A percentile compares a stretch with the other conserved stretches of the same genome.
phyloP scores from a whole-genome alignment of 1,140 invertebrate species.

The silkworm (Bombyx mori) region DNA sequence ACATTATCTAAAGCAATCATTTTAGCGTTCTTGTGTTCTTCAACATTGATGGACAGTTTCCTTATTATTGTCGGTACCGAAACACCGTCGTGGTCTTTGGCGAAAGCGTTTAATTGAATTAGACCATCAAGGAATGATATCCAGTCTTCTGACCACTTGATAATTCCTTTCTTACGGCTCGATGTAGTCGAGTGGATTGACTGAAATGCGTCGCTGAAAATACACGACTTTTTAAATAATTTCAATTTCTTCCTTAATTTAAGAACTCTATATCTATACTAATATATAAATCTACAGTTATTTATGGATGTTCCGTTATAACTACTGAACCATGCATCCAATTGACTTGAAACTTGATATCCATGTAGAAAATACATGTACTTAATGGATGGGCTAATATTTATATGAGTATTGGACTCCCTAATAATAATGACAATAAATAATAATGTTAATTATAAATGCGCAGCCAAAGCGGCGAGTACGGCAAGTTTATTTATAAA shows the following conservation, averaged over 20 bases:
- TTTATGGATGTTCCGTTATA: no score
- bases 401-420: no score
- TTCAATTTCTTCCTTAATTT: neutral
- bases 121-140: conserved; percentile 19
- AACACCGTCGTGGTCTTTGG: conserved; percentile 15
- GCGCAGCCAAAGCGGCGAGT: no score
- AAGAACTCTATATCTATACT: no score
- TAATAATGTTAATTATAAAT: no score
- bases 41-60: conserved; percentile 14
- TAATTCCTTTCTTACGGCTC: conserved; percentile 9
- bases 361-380: no score
- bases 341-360: no score
- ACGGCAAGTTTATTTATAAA: no score
- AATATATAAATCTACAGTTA: no score
- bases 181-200: conserved; percentile 12
- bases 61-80: conserved; percentile 14
- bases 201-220: conserved; percentile 21
- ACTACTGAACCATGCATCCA: no score
- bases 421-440: no score
- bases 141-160: conserved; percentile 20
- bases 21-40: conserved; percentile 2
- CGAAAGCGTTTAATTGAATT: conserved; percentile 17
- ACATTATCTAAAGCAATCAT: conserved; percentile 2
- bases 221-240: neutral
- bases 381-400: no score